Base-by-base conservation (phyloP, 1,140 invertebrate species). In the Caerostris extrusa region DNA sequence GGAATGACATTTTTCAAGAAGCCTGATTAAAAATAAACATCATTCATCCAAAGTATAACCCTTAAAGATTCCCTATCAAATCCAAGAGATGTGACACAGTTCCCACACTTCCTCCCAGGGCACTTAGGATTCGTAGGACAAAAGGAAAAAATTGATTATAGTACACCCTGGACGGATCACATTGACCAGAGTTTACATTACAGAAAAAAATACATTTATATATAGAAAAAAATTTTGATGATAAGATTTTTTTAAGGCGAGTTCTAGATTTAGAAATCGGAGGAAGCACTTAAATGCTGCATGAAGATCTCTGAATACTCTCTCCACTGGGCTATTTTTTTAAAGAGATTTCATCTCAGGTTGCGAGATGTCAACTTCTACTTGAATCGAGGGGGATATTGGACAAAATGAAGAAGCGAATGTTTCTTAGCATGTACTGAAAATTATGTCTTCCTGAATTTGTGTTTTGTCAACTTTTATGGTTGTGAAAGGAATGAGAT, bases 211-310 rank as follows among this genome's bases (percentile, higher is more conserved):
- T 14, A 17, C 61, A 64, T 77, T 64, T 64, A 64, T 64, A 17
- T 64, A 64, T 64, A n/a, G n/a, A n/a, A n/a, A 64, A 64, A 64
- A 64, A 64, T 2, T 64, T n/a, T 12, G 56, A 56, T 83, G 82
- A 55, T 12, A 17, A 17, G 3, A 50, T 53, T 77, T 77, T 85
- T n/a, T 81, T 81, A 85, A 55, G 81, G 60, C 34, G 61, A 58
- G 50, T 53, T 61, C 81, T 85, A 91, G 90, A 91, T 91, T 83
- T 67, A 12, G 91, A 87, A 93, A 93, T 93, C 91, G 55, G 82
- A 93, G 67, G 64, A 87, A 93, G 83, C 91, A 87, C 91, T 93
- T 93, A 93, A 10, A 87, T 71, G 91, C 57, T 87, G 61, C 60
- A 34, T 93, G 85, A 19, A 77, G 82, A 87, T 87, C 91, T 85